Base-by-base conservation (phyloP, 23 tunicate genomes). In the Corella eumyota region DNA sequence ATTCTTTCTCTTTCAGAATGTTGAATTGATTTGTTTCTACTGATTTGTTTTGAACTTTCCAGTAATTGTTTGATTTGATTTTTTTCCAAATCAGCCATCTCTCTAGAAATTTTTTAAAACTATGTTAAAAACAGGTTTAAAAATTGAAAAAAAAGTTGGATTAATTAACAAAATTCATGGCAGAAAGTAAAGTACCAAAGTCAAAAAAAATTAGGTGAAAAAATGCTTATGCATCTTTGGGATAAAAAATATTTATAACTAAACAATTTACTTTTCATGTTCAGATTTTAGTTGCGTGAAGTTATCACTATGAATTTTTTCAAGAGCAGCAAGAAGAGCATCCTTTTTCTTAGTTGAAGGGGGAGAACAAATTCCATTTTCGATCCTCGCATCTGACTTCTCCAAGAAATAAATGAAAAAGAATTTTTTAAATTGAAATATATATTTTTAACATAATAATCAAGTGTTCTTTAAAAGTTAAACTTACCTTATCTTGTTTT, bases 21-120 rank as follows among this genome's bases (percentile, higher is more conserved):
- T 6, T 72, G 72, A 38, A 88, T 67, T 24, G 38, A 66, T 70
- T 77, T 86, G 58, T 88, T 72, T 23, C 53, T 66, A 25, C 66
- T 62, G 45, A 88, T 66, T 52, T 34, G 59, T 60, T 73, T 78
- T 56, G 80, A 73, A 15, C 52, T 60, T 21, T 60, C 67, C 72
- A 88, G 72, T 67, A 76, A 88, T 25, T 67, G 45, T 61, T 72
- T 78, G 25, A 88, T 88, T 34, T 88, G 96, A 25, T 37, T 45
- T 32, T 49, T 55, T 6, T 66, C 54, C 25, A 88, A 47, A 4
- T 68, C 96, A 15, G 33, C 40, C 90, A 79, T 88, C 44, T 72
- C 96, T 48, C 96, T 88, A 55, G 20, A 32, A 68, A 46, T 24
- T 25, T 24, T 30, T 30, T 20, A 9, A 31, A 58, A n/a, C n/a